Conservation (phyloP, 2,797 vertebrate species). For the Sebastes melanostomus region DNA sequence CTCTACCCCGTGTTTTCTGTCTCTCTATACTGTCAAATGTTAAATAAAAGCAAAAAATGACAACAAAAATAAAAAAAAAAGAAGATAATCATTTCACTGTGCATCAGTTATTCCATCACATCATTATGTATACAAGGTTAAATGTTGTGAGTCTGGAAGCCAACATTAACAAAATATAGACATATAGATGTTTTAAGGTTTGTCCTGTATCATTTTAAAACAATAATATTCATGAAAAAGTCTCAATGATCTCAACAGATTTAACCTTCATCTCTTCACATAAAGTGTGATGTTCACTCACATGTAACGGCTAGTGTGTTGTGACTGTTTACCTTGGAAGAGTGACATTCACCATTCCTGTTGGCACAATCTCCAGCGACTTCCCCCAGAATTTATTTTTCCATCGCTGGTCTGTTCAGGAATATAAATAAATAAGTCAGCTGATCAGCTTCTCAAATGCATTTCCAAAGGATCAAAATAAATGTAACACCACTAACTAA, state of each 20-base stretch:
- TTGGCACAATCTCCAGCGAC: constrained; percentile 92
- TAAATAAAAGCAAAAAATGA: background rate
- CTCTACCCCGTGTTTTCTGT: background rate
- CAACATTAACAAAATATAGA: background rate
- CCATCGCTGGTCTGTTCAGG: constrained; percentile 90
- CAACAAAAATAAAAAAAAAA: no score
- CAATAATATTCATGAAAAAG: background rate
- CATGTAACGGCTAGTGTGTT: background rate
- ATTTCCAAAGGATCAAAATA: background rate
- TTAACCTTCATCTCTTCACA: background rate
- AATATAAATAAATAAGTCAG: background rate
- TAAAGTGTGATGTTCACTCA: background rate
- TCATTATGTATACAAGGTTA: background rate
- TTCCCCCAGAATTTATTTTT: constrained; percentile 99
- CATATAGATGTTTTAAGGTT: accelerated
- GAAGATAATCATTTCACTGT: background rate
- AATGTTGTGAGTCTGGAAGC: background rate
- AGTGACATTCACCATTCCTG: constrained; percentile 91
- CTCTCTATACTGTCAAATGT: background rate
- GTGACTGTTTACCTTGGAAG: constrained; percentile 83
- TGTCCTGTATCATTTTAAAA: background rate
- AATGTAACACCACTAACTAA: background rate
- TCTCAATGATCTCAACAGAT: background rate
- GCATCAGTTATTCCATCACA: background rate
- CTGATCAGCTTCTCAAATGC: background rate